Percentiles rank a stretch among this genome's conserved stretches.
Conservation (phyloP, 2,797 vertebrate species). For the Bovichtus diacanthus region DNA sequence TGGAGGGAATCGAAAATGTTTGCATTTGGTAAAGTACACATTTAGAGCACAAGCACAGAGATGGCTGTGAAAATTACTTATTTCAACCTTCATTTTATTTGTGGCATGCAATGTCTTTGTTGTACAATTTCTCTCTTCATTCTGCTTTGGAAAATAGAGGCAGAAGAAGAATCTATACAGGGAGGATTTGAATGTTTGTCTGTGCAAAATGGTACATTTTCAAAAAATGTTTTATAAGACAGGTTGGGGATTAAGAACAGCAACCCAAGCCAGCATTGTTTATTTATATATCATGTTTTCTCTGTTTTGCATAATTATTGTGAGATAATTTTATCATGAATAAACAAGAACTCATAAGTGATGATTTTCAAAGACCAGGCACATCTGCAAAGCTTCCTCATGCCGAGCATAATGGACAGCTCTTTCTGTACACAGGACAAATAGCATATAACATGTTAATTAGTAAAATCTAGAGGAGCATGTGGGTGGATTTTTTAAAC, state of each 20-base stretch:
- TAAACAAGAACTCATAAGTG: neutral
- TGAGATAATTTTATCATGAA: conserved; percentile 2
- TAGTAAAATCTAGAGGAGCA: no score
- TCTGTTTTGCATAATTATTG: neutral
- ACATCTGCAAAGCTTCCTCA: neutral
- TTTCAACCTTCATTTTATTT: neutral
- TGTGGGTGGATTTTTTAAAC: no score
- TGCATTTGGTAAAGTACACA: neutral
- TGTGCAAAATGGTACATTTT: neutral
- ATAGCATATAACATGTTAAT: no score
- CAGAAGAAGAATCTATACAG: neutral
- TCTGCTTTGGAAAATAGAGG: neutral
- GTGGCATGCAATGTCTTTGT: neutral
- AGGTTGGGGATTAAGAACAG: neutral
- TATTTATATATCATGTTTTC: neutral
- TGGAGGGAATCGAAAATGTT: neutral
- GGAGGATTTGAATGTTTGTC: neutral
- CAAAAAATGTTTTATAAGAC: neutral
- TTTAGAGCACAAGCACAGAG: neutral
- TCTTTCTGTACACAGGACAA: no score
- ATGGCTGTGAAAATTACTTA: neutral
- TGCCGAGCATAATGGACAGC: no score
- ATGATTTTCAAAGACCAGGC: neutral
- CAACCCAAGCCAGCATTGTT: neutral
- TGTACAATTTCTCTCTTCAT: neutral